phyloP scores from a whole-genome alignment of 2,797 vertebrate genomes.

The Peromyscus eremicus region DNA sequence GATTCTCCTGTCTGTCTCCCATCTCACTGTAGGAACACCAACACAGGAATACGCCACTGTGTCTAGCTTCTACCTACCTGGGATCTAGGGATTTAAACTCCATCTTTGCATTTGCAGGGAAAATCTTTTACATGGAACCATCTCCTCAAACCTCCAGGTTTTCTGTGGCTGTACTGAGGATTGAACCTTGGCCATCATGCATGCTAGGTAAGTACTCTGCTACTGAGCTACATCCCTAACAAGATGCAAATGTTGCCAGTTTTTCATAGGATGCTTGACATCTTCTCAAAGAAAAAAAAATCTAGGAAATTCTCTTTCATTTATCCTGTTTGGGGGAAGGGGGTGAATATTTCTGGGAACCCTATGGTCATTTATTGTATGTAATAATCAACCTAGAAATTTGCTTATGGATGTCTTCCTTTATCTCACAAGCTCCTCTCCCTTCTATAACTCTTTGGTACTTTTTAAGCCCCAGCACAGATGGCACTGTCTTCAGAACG shows the following conservation, averaged over 20 bases:
- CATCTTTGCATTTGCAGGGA: not conserved
- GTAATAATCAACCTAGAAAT: constrained; percentile 15
- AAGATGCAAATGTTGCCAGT: too few species aligned
- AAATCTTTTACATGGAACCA: not conserved
- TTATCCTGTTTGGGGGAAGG: not conserved
- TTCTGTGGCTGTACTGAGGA: not conserved
- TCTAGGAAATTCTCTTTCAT: not conserved
- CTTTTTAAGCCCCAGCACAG: not conserved
- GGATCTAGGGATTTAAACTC: not conserved
- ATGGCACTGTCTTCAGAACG: not conserved
- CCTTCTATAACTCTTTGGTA: not conserved
- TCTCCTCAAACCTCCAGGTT: too few species aligned
- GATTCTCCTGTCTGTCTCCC: not conserved
- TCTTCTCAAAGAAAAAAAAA: not conserved
- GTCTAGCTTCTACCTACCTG: too few species aligned
- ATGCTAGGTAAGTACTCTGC: not conserved
- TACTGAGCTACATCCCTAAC: not conserved
- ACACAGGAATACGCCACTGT: not conserved
- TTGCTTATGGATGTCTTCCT: not conserved
- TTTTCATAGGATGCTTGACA: not conserved
- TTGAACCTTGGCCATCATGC: not conserved
- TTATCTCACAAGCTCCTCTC: not conserved
- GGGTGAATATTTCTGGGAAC: not conserved
- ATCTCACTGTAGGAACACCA: too few species aligned
- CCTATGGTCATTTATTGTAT: not conserved